A percentile compares a stretch with the other conserved stretches of the same genome.
Conservation (phyloP, 1,140 invertebrate genomes). For the Drosophila lini region DNA sequence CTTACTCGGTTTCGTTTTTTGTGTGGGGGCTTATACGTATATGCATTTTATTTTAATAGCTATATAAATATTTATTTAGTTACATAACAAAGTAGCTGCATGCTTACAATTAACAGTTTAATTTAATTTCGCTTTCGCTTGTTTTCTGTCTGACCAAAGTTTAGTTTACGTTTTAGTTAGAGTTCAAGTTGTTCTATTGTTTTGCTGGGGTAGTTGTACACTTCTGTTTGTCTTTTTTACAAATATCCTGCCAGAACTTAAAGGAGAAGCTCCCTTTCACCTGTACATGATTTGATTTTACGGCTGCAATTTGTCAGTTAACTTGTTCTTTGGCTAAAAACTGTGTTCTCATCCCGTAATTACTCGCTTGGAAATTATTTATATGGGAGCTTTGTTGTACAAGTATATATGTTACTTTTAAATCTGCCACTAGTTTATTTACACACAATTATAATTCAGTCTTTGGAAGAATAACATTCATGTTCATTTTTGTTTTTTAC, state of each 20-base stretch:
- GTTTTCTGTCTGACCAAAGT: constrained; percentile 29
- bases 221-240: constrained; percentile 15
- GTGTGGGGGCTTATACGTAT: constrained; percentile 25
- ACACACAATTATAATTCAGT: constrained; percentile 80
- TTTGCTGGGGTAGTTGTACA: constrained; percentile 18
- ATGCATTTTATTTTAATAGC: constrained; percentile 62
- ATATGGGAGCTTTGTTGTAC: constrained; percentile 26
- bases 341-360: constrained; percentile 8
- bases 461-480: constrained; percentile 82
- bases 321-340: constrained; percentile 36
- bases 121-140: constrained; percentile 40
- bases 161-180: constrained; percentile 28
- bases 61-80: constrained; percentile 77
- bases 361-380: constrained; percentile 13
- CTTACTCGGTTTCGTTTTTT: constrained; percentile 13
- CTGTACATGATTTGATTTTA: constrained; percentile 43
- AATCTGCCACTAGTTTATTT: constrained; percentile 64
- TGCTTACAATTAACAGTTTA: constrained; percentile 71
- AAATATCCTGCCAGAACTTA: constrained; percentile 16
- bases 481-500: constrained; percentile 58
- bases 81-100: constrained; percentile 77
- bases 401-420: constrained; percentile 20
- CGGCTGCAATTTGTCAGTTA: constrained; percentile 5
- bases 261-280: constrained; percentile 14
- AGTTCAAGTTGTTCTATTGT: constrained; percentile 30